phyloP scores from a whole-genome alignment of 2,113 vertebrate species.

The Pavo muticus region DNA sequence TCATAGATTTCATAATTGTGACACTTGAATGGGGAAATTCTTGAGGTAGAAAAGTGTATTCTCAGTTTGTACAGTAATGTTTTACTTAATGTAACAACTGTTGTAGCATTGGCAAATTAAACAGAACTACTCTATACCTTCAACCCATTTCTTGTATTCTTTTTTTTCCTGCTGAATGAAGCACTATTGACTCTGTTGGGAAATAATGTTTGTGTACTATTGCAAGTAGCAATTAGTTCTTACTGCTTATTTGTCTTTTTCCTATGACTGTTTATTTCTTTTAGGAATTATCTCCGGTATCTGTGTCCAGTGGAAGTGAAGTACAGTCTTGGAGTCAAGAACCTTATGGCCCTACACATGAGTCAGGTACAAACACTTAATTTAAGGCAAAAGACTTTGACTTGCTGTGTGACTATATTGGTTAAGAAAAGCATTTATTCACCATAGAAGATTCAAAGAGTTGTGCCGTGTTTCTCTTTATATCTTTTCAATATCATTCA shows the following conservation, averaged over 20 bases:
- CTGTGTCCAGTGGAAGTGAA: conserved; percentile 49
- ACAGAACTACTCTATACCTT: not conserved
- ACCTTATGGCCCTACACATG: not conserved
- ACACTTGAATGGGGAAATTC: not conserved
- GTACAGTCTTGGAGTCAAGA: not conserved
- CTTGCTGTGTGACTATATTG: not conserved
- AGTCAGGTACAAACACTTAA: conserved; percentile 68
- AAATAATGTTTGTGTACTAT: not conserved
- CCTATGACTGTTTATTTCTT: not conserved
- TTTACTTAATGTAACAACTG: not conserved
- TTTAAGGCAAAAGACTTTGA: not conserved
- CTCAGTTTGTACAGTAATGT: not conserved
- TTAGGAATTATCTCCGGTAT: conserved; percentile 63
- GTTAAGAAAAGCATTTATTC: not conserved
- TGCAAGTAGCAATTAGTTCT: not conserved
- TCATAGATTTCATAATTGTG: not conserved
- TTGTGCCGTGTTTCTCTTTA: not conserved
- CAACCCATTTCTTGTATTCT: too few species aligned
- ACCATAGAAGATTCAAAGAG: not conserved
- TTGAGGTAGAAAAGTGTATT: not conserved
- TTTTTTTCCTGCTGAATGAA: not conserved
- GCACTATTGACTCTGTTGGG: not conserved
- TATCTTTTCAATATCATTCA: not conserved
- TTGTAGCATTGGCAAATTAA: not conserved
- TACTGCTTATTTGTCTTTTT: not conserved